Evolutionary conservation across 2,797 vertebrate genomes (phyloP).

Genomic region (Calcarius lapponicus): DNA sequence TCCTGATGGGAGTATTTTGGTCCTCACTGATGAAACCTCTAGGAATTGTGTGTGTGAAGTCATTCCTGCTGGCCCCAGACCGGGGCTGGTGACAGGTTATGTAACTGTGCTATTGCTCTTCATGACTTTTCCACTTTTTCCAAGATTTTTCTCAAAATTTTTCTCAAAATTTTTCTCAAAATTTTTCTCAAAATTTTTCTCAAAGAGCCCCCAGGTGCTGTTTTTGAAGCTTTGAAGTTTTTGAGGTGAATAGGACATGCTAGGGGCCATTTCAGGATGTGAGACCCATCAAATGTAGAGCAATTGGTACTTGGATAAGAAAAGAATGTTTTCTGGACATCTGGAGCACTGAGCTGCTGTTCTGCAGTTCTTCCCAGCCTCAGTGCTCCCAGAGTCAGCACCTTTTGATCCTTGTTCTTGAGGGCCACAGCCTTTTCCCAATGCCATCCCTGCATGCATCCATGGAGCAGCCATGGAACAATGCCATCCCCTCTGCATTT

Average conservation of each 20-base stretch:
- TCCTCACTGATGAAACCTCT: neutral
- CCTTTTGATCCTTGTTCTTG: neutral
- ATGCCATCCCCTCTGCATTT: neutral
- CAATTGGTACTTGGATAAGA: neutral
- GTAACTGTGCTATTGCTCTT: neutral
- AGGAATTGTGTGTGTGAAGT: neutral
- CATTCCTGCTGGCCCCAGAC: neutral
- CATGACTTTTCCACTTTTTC: neutral
- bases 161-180: no score
- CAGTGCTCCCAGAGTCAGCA: neutral
- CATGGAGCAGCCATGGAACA: neutral
- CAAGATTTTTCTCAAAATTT: neutral
- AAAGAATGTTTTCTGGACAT: neutral
- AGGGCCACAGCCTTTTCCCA: neutral
- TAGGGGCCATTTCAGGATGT: neutral
- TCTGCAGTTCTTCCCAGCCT: neutral
- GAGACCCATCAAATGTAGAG: neutral
- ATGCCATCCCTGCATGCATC: neutral
- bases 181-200: neutral
- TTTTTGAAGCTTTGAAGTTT: neutral
- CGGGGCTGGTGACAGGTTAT: neutral
- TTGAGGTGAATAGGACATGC: neutral
- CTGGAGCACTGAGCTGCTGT: neutral
- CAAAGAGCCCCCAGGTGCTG: neutral
- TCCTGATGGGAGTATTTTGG: neutral